These are phyloP conservation scores for Pocota personata DNA, from an alignment of 2,888 invertebrate genomes.

Conservation along the genomic window DNA sequence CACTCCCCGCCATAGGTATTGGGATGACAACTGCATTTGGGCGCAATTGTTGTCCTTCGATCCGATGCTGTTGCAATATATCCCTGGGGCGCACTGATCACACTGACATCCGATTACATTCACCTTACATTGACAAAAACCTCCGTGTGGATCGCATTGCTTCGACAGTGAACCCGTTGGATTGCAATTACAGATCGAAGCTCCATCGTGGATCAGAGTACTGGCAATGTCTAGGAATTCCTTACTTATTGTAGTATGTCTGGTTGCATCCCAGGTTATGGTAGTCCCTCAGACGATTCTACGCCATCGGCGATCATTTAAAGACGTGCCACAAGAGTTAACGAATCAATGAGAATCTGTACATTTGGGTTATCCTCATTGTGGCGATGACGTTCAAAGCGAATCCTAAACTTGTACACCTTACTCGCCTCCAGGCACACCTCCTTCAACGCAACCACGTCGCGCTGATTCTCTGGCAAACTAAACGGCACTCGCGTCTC, in stretches of 20 bases:
- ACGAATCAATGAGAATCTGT: conserved; percentile 96
- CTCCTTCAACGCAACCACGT: conserved; percentile 89
- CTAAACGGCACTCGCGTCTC: conserved; percentile 88
- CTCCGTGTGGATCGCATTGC: conserved; percentile 92
- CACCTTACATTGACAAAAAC: conserved; percentile 94
- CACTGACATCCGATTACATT: conserved; percentile 96
- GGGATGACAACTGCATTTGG: conserved; percentile 92
- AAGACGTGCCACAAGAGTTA: conserved; percentile 94
- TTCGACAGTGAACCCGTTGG: conserved; percentile 96
- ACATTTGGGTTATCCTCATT: conserved; percentile 90
- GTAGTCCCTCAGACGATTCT: conserved; percentile 89
- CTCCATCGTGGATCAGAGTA: conserved; percentile 92
- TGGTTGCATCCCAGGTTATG: conserved; percentile 91
- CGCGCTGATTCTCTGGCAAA: conserved; percentile 88
- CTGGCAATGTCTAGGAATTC: conserved; percentile 94
- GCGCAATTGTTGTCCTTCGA: conserved; percentile 97
- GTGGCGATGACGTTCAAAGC: conserved; percentile 90
- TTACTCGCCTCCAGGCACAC: conserved; percentile 95
- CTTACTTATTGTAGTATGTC: conserved; percentile 90
- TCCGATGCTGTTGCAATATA: conserved; percentile 97
- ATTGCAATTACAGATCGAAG: conserved; percentile 96
- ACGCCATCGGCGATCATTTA: conserved; percentile 85
- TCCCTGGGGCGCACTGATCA: conserved; percentile 96
- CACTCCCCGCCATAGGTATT: conserved; percentile 98
- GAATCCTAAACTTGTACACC: conserved; percentile 92